phyloP scores from a whole-genome alignment of 2,888 invertebrate genomes.

The Clostera curtula region DNA sequence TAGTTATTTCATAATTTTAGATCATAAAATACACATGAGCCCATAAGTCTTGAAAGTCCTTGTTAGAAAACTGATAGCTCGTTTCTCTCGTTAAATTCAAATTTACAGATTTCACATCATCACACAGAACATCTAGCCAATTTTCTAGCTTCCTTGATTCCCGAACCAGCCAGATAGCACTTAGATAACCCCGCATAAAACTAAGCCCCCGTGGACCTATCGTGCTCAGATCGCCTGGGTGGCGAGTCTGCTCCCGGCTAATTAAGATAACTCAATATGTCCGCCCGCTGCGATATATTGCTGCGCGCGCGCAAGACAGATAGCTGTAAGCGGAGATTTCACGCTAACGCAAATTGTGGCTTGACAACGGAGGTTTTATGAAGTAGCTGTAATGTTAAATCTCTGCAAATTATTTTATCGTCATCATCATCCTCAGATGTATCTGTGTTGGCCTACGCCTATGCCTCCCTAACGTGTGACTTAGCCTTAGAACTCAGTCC shows the following conservation, averaged over 20 bases:
- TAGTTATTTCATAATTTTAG: too few species aligned
- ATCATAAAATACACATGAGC: too few species aligned
- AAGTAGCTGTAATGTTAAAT: neutral
- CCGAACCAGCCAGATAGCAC: slow-evolving; percentile 16
- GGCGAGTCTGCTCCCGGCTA: slow-evolving; percentile 33
- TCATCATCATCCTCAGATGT: too few species aligned
- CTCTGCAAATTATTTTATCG: neutral
- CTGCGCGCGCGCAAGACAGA: slow-evolving; percentile 36
- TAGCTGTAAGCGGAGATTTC: slow-evolving; percentile 25
- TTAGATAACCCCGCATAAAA: slow-evolving; percentile 18
- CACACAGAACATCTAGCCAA: too few species aligned
- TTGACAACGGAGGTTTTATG: slow-evolving; percentile 23
- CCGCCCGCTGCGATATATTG: slow-evolving; percentile 33
- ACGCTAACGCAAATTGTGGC: slow-evolving; percentile 30
- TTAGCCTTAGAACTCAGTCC: too few species aligned
- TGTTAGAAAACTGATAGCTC: too few species aligned
- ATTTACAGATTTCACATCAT: too few species aligned
- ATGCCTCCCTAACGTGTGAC: too few species aligned
- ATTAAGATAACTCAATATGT: slow-evolving; percentile 48
- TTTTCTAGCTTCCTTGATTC: too few species aligned
- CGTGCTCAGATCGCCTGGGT: slow-evolving; percentile 29
- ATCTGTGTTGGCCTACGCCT: too few species aligned
- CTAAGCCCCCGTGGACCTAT: slow-evolving; percentile 12
- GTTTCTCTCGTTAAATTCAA: too few species aligned
- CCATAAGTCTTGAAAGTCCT: too few species aligned